Evolutionary conservation across 2,888 invertebrate genomes (phyloP), one percentile per base, ranked within the genome.

Genomic region (Cinara cedri): DNA sequence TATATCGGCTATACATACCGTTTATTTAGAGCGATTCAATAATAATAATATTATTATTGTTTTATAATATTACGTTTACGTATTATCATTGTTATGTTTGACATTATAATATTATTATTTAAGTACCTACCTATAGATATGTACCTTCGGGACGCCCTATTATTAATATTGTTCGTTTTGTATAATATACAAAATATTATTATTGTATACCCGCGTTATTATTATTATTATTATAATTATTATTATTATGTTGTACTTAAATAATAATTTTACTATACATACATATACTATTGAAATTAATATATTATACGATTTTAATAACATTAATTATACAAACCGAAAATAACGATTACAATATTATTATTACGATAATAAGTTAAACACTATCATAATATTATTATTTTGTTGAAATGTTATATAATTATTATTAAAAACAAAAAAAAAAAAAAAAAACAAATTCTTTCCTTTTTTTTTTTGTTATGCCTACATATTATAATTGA

Each of bases 401-500:
- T 24, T 34, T 74, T 63, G 74, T 74, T 63, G 63, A 74, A 74
- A 54, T 63, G 63, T 74, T 51, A 72, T 63, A 63, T 8, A 63
- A 55, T 16, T 9, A 55, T 42, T 34, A 51, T 62, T 51, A 14
- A 10, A 24, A 42, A 51, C 46, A 70, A 44, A 70, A 70, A 66
- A 44, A 63, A 24, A 65, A 46, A 26, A 34, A 68, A n/a, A 72
- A 72, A 72, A 57, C 57, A 57, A 72, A 57, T 71, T 42, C 57
- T 44, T 57, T n/a, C n/a, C n/a, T n/a, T n/a, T n/a, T n/a, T n/a
- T n/a, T 60, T 3, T 46, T 1, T 44, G 10, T 24, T 66, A 24
- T 66, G 26, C 11, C 13, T 26, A 60, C 49, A 34, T 62, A n/a
- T 62, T 72, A 26, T 10, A 9, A 1, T 0, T 4, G n/a, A 16